These are phyloP conservation scores for Galerucella nymphaeae DNA, from an alignment of 2,888 invertebrate genomes.

Conservation along the genomic window DNA sequence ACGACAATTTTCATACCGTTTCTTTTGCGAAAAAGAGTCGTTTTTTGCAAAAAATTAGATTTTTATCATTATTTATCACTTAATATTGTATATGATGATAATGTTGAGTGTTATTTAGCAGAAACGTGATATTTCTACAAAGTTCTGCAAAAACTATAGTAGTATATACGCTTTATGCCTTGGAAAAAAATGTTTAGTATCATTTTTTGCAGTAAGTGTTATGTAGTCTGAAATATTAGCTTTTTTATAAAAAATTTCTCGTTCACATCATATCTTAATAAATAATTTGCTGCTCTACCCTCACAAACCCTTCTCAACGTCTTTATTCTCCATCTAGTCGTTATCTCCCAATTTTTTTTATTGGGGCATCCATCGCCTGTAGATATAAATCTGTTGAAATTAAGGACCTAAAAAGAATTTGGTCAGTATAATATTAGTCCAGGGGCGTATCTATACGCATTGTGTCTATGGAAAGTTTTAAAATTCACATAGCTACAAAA, in stretches of 20 bases:
- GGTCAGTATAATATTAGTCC: neutral
- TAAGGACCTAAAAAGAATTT: conserved; percentile 11
- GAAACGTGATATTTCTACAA: no score
- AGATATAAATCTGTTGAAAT: conserved; percentile 8
- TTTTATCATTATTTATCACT: no score
- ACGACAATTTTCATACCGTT: no score
- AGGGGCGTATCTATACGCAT: neutral
- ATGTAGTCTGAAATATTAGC: no score
- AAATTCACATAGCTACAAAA: no score
- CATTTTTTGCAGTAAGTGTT: neutral
- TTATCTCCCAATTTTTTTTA: conserved; percentile 11
- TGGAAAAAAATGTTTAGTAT: no score
- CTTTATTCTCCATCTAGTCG: conserved; percentile 4
- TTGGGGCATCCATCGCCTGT: neutral
- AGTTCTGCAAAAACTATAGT: no score
- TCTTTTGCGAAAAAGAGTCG: no score
- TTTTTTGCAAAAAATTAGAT: no score
- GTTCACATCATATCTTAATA: conserved; percentile 2
- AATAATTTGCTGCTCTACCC: conserved; percentile 6
- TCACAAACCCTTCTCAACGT: neutral
- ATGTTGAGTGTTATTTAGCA: no score
- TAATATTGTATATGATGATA: no score
- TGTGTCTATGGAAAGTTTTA: neutral
- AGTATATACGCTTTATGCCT: no score
- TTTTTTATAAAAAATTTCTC: neutral